A percentile compares a stretch with the other conserved stretches of the same genome.
These are phyloP conservation scores for Rhabdornis inornatus DNA, from an alignment of 2,113 vertebrate species.

Conservation along the genomic window DNA sequence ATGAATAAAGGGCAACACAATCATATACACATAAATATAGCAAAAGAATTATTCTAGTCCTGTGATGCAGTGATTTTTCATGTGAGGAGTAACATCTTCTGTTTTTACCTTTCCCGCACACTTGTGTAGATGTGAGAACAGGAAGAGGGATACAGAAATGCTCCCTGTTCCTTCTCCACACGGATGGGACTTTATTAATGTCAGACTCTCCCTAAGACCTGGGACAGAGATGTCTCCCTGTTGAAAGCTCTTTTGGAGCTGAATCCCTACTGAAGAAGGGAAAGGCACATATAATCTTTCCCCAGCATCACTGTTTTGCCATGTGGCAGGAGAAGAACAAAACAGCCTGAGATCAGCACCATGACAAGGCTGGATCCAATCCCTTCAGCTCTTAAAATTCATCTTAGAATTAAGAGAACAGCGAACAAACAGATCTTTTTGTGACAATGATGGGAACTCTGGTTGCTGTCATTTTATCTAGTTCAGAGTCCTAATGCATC, in stretches of 20 bases:
- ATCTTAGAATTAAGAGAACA: not conserved
- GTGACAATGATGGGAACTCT: not conserved
- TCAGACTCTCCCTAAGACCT: not conserved
- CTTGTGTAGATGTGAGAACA: not conserved
- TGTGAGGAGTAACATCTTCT: not conserved
- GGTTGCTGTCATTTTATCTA: not conserved
- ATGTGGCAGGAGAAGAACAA: not conserved
- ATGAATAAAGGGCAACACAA: not conserved
- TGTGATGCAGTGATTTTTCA: not conserved
- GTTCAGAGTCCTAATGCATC: not conserved
- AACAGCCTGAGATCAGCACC: not conserved
- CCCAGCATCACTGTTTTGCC: not conserved
- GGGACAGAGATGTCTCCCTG: not conserved
- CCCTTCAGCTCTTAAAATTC: not conserved
- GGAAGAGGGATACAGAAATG: not conserved
- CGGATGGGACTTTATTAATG: not conserved
- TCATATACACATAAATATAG: not conserved
- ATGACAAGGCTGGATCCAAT: accelerated
- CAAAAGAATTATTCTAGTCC: not conserved
- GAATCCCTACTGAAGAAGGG: not conserved
- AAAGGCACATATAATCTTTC: not conserved
- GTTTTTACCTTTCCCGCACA: not conserved
- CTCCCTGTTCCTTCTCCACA: not conserved
- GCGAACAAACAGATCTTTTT: not conserved
- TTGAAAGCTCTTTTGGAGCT: not conserved